Evolutionary conservation across 2,888 invertebrate genomes (phyloP).

Genomic region (Chrysolina americana): DNA sequence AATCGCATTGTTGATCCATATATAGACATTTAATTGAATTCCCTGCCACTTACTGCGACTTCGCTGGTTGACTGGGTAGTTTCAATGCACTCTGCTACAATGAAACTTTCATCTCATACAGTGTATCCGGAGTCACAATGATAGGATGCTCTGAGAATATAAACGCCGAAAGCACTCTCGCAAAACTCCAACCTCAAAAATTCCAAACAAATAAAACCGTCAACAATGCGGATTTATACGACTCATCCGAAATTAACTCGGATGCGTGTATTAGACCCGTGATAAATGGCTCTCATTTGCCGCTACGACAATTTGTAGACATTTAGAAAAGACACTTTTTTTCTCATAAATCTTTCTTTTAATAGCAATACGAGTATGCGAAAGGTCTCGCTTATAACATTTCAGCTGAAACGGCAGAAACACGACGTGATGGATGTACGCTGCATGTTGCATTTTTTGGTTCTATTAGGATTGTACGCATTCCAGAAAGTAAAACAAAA

Average conservation of each 20-base stretch:
- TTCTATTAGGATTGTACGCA: background rate
- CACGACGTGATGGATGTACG: slow-evolving; percentile 16
- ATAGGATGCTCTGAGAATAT: background rate
- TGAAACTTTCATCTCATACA: no score
- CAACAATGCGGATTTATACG: slow-evolving; percentile 65
- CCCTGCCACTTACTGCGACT: no score
- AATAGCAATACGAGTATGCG: slow-evolving; percentile 62
- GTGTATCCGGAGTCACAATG: no score
- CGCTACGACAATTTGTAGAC: slow-evolving; percentile 71
- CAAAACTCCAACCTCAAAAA: slow-evolving; percentile 42
- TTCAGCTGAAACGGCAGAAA: slow-evolving; percentile 11
- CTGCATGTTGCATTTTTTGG: slow-evolving; percentile 14
- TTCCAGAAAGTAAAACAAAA: slow-evolving; percentile 1
- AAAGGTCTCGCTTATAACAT: slow-evolving; percentile 29
- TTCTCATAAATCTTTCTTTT: slow-evolving; percentile 69
- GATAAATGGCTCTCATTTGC: slow-evolving; percentile 70
- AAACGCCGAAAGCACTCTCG: background rate
- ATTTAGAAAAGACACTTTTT: slow-evolving; percentile 68
- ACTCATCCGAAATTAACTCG: slow-evolving; percentile 64
- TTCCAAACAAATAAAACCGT: slow-evolving; percentile 64
- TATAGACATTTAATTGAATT: no score
- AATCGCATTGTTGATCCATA: no score
- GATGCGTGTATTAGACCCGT: slow-evolving; percentile 65
- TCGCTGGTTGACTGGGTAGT: no score
- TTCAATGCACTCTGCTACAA: no score